Conservation (phyloP, 2,888 invertebrate species). For the Tinea trinotella region DNA sequence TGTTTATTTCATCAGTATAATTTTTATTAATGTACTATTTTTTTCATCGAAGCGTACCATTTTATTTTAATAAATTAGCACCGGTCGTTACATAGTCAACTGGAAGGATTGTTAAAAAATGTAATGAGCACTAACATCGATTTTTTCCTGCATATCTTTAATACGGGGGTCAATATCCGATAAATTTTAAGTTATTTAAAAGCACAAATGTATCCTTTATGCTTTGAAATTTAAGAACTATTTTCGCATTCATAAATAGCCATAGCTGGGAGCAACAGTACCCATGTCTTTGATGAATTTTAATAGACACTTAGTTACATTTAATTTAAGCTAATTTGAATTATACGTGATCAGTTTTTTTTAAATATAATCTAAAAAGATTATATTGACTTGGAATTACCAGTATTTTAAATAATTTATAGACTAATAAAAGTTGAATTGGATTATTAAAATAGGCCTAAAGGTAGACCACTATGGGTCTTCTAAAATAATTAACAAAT, state of each 20-base stretch:
- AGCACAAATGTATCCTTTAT: not conserved
- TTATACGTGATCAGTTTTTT: not conserved
- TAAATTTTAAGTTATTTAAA: not conserved
- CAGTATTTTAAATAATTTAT: no score
- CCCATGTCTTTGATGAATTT: no score
- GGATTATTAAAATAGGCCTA: no score
- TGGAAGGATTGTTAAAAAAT: not conserved
- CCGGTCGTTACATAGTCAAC: no score
- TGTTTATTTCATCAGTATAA: no score
- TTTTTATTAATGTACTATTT: no score
- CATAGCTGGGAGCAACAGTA: not conserved
- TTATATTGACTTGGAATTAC: not conserved
- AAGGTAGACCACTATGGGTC: no score
- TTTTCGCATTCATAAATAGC: no score
- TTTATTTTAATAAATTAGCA: no score
- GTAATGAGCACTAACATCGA: not conserved
- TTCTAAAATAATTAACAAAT: no score
- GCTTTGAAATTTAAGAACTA: not conserved
- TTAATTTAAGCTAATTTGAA: not conserved
- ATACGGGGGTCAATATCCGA: not conserved
- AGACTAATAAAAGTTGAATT: no score
- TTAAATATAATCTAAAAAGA: not conserved
- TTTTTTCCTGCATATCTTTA: not conserved
- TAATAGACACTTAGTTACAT: not conserved
- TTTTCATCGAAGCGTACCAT: no score